Evolutionary conservation across 1,140 invertebrate genomes (phyloP).

Genomic region (Amphibalanus amphitrite): DNA sequence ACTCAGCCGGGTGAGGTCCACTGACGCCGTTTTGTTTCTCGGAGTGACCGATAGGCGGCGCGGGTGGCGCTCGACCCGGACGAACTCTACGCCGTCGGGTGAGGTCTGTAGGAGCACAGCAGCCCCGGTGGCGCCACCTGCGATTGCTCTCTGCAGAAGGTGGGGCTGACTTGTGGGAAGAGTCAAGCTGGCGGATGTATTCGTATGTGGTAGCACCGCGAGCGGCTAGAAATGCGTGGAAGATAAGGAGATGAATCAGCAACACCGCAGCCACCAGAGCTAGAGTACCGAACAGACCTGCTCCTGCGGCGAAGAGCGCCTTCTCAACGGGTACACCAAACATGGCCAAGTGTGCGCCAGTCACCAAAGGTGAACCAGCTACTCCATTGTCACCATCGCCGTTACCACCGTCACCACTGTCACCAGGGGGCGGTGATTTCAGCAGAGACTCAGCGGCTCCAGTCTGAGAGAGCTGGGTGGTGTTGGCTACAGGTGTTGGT

Average conservation of each 20-base stretch:
- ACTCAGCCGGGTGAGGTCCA: no score
- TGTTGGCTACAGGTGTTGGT: no score
- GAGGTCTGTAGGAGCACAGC: background rate
- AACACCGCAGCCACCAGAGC: constrained; percentile 56
- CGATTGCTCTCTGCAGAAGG: background rate
- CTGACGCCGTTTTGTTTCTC: background rate
- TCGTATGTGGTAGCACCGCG: background rate
- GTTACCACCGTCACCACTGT: no score
- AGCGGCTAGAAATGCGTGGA: constrained; percentile 34
- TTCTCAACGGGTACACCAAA: constrained; percentile 21
- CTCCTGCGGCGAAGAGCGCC: constrained; percentile 24
- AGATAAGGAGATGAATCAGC: constrained; percentile 69
- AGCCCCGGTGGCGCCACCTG: background rate
- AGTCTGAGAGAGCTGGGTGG: no score
- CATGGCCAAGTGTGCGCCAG: constrained; percentile 12
- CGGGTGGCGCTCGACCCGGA: no score
- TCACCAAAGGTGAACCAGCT: no score
- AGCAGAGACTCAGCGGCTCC: no score
- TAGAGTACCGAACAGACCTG: constrained; percentile 31
- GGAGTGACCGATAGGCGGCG: background rate
- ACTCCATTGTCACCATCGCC: background rate
- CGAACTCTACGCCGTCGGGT: background rate
- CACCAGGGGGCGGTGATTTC: background rate
- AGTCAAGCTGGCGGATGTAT: background rate
- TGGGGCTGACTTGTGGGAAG: background rate